Conservation (phyloP, 2,113 vertebrate species). For the Monopterus albus region DNA sequence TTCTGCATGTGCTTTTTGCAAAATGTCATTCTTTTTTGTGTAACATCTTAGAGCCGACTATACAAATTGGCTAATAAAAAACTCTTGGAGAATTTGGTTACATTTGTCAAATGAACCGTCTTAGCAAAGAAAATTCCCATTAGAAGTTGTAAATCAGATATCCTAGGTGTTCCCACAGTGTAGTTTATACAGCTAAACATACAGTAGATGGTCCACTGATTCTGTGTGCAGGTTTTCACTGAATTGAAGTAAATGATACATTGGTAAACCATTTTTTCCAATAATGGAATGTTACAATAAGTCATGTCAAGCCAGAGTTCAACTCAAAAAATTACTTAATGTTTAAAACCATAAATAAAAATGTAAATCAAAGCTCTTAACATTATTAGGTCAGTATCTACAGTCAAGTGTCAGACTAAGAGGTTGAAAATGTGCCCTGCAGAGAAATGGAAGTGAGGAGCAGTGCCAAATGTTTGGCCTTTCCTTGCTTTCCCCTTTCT, state of each 20-base stretch:
- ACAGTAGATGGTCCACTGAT: neutral
- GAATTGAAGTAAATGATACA: neutral
- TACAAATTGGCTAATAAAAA: no score
- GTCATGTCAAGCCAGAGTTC: neutral
- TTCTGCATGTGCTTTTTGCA: no score
- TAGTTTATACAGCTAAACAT: neutral
- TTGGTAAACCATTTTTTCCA: no score
- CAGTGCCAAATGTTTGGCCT: slow-evolving; percentile 2
- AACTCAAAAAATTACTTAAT: neutral
- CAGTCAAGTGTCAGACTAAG: neutral
- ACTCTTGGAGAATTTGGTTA: no score
- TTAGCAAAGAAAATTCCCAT: no score
- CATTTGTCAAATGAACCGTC: no score
- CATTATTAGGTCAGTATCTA: slow-evolving; percentile 3
- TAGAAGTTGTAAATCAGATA: no score
- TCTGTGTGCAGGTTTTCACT: neutral
- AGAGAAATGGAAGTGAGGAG: slow-evolving; percentile 5
- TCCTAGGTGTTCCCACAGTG: neutral
- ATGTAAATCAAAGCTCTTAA: neutral
- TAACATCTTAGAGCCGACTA: no score
- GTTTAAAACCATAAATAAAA: no score
- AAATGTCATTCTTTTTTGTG: no score
- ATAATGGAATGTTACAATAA: neutral
- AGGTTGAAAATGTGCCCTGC: neutral
- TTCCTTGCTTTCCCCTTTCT: neutral